Percentiles rank a stretch among this genome's conserved stretches.
Evolutionary conservation across 2,797 vertebrate genomes (phyloP).

Genomic region (Pangasius djambal): DNA sequence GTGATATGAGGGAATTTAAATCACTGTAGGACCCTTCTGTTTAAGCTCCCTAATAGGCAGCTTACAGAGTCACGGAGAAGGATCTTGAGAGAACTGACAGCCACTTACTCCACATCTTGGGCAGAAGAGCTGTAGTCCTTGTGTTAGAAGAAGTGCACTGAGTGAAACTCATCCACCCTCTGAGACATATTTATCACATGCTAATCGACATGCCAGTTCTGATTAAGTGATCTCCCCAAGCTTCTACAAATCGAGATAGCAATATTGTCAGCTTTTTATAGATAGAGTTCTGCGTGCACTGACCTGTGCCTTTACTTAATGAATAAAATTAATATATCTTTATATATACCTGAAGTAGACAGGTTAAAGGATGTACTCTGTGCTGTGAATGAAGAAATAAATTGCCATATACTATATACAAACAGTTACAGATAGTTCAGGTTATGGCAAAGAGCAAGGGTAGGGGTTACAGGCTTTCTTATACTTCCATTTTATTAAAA

Average conservation of each 20-base stretch:
- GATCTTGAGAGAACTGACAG: constrained; percentile 28
- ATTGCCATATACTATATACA: not conserved
- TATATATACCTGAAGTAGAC: not conserved
- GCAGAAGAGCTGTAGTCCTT: constrained; percentile 32
- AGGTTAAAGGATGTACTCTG: not conserved
- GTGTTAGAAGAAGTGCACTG: constrained; percentile 18
- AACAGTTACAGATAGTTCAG: not conserved
- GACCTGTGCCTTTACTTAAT: not conserved
- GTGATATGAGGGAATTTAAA: not conserved
- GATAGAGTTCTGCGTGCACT: not conserved
- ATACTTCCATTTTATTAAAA: not conserved
- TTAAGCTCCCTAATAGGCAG: not conserved
- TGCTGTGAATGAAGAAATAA: not conserved
- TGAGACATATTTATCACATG: constrained; percentile 43
- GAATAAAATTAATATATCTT: not conserved
- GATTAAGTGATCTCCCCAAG: constrained; percentile 23
- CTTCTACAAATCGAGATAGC: constrained; percentile 31
- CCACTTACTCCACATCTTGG: constrained; percentile 33
- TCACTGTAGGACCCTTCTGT: not conserved
- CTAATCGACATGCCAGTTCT: constrained; percentile 37
- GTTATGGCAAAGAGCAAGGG: no score
- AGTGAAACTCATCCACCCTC: not conserved
- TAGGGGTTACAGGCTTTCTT: not conserved
- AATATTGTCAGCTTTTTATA: constrained; percentile 6
- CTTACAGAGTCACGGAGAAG: not conserved